Percentiles rank a stretch among this genome's conserved stretches.
Conservation (phyloP, 35 echinoderm and acorn worm species). For the Apostichopus californicus region DNA sequence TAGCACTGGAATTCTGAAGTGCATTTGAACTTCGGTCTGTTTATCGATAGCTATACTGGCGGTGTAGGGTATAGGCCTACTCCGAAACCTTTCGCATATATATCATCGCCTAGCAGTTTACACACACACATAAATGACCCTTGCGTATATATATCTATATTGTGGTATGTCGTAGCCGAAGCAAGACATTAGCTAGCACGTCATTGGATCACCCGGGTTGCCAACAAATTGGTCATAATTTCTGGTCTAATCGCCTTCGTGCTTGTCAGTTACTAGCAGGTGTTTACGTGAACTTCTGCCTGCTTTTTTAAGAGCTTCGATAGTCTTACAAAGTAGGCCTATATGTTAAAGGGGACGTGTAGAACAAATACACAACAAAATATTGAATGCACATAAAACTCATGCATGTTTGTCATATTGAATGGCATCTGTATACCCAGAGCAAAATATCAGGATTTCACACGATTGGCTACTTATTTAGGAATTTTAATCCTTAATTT, state of each 20-base stretch:
- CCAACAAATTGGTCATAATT: not conserved
- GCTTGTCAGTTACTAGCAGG: not conserved
- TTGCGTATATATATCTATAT: not conserved
- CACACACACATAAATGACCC: not conserved
- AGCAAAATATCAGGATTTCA: no score
- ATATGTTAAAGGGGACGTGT: no score
- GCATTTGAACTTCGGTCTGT: not conserved
- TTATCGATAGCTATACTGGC: not conserved
- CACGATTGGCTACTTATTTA: no score
- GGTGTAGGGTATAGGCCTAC: no score
- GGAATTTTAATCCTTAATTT: no score
- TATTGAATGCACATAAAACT: no score
- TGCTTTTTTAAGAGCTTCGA: not conserved
- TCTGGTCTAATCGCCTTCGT: not conserved
- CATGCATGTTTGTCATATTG: no score
- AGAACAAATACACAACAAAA: no score
- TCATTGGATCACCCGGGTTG: not conserved
- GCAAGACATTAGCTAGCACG: not conserved
- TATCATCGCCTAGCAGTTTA: no score
- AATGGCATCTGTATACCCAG: no score
- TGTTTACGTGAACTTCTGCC: conserved; percentile 3
- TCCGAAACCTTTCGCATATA: no score
- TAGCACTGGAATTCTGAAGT: not conserved
- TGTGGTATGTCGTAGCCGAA: not conserved
- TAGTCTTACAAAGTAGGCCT: not conserved